phyloP scores from a whole-genome alignment of 2,113 vertebrate genomes.

The Laticauda laticaudata region DNA sequence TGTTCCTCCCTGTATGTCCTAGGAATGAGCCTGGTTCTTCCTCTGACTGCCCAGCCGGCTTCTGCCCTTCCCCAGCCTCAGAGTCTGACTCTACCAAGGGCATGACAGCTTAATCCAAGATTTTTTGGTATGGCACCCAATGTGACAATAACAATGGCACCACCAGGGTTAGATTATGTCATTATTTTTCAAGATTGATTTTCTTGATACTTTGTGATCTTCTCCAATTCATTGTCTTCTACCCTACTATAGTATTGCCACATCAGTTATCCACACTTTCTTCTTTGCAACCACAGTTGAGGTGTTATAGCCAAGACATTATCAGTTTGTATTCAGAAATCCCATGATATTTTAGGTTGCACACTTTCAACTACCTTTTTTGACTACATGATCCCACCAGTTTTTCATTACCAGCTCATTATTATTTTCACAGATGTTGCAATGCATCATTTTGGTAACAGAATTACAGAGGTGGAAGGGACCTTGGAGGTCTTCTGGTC shows the following conservation, averaged over 20 bases:
- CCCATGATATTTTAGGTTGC: background rate
- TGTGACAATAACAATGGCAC: background rate
- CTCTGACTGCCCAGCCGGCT: too few relatives aligned
- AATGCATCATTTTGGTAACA: background rate
- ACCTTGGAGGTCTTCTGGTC: background rate
- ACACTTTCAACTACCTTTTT: background rate
- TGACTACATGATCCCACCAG: background rate
- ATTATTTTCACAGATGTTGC: too few relatives aligned
- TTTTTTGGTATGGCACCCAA: background rate
- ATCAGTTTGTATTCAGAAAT: background rate
- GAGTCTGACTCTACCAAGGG: too few relatives aligned
- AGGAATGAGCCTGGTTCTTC: too few relatives aligned
- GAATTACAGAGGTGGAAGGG: background rate
- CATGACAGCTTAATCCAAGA: background rate
- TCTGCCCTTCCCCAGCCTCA: too few relatives aligned
- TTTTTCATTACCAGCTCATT: background rate
- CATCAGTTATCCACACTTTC: background rate
- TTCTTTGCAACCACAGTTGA: background rate
- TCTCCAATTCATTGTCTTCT: background rate
- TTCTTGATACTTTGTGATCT: background rate
- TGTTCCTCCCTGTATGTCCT: too few relatives aligned
- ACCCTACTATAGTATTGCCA: background rate
- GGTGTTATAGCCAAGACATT: background rate
- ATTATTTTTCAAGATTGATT: background rate
- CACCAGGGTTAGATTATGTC: background rate